These are phyloP conservation scores for Trissolcus japonicus DNA, from an alignment of 2,888 invertebrate species.

Conservation along the genomic window DNA sequence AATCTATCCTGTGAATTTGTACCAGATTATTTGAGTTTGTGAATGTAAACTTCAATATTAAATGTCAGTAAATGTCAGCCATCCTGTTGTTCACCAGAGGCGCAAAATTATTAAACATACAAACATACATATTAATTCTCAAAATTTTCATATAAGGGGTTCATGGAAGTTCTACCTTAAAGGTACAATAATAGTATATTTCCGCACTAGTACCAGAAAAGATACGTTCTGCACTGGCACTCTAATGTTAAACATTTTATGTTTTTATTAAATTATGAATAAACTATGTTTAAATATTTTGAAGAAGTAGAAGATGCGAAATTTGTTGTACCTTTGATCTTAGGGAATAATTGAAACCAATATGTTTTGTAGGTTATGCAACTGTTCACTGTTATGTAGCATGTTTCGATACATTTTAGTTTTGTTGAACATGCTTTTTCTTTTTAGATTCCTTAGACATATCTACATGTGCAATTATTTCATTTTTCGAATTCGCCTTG, in stretches of 20 bases:
- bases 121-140: no score
- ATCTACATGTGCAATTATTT: slow-evolving; percentile 29
- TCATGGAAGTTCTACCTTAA: slow-evolving; percentile 4
- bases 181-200: slow-evolving; percentile 45
- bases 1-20: not conserved
- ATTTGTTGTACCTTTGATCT: slow-evolving; percentile 49
- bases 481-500: no score
- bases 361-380: slow-evolving; percentile 39
- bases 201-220: no score
- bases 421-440: slow-evolving; percentile 30
- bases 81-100: no score
- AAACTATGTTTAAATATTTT: not conserved
- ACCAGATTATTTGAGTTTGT: slow-evolving; percentile 30
- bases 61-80: no score
- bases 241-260: not conserved
- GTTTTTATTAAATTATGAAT: not conserved
- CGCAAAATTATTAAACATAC: no score
- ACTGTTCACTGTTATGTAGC: slow-evolving; percentile 51
- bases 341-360: slow-evolving; percentile 20
- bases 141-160: no score
- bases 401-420: slow-evolving; percentile 39
- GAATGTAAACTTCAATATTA: slow-evolving; percentile 2
- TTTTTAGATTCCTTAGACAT: slow-evolving; percentile 20
- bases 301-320: not conserved
- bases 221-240: no score